Evolutionary conservation across 2,888 invertebrate species (phyloP), one percentile per base, ranked within the genome.

Genomic region (Plagodis pulveraria): DNA sequence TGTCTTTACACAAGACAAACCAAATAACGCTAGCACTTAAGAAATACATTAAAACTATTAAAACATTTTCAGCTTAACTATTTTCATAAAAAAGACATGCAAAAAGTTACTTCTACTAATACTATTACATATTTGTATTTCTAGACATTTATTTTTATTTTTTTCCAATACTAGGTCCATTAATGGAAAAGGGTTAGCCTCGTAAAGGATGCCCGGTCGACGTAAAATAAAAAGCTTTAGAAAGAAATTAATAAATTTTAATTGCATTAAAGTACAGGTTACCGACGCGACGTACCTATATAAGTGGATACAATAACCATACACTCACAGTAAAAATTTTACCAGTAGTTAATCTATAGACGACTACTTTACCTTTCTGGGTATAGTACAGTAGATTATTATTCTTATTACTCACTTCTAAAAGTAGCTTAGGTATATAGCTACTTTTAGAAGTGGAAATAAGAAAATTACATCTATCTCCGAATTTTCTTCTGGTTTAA

Each of bases 161-260:
- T 71, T 72, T 70, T 71, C 66, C 73, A 68, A 72, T 71, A 70
- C 67, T 66, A 65, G 35, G 58, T 56, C 41, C 66, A 70, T 68
- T 67, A 70, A 64, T 69, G 69, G 69, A 69, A 54, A 59, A 56
- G n/a, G 53, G 65, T 56, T 48, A 42, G 12, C 62, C 61, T 63
- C 65, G 57, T 56, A 61, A 67, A 53, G 69, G 55, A 62, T 62
- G 63, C 64, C 8, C 32, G 45, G 36, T 34, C 72, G 70, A 74
- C 70, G 72, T 73, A 78, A 81, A 83, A 84, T 80, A 78, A 83
- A 81, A 83, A 74, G 69, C 74, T 73, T 70, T 70, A 68, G 73
- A 81, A 69, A 76, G 68, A 81, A 81, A 84, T 85, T 85, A 84
- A 85, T 85, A 81, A 81, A 84, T 83, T 86, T 80, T 85, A 86